Conservation (phyloP, 2,113 vertebrate species). For the Passer domesticus region DNA sequence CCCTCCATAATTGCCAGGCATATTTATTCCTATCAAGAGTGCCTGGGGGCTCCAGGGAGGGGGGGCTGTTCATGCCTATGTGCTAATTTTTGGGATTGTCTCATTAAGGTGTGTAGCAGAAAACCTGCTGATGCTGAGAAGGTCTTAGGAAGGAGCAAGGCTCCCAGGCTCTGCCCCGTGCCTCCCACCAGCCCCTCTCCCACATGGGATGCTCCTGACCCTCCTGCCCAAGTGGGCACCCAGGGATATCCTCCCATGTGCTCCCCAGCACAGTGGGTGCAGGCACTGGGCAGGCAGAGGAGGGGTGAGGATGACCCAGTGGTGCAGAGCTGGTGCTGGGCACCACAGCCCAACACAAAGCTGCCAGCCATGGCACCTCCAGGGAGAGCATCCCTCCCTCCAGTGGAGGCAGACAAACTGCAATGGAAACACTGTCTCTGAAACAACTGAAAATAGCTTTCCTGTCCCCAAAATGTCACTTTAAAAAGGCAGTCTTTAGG, state of each 20-base stretch:
- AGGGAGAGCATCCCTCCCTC: background rate
- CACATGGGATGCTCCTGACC: background rate
- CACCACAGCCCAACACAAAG: background rate
- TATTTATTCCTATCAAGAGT: background rate
- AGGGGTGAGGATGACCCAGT: background rate
- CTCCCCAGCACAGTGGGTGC: background rate
- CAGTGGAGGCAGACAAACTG: background rate
- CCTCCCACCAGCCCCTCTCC: background rate
- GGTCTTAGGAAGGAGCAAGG: background rate
- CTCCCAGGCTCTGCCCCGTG: background rate
- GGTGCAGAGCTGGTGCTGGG: background rate
- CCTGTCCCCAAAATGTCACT: slow-evolving; percentile 58
- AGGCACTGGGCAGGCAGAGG: background rate
- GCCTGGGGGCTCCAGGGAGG: background rate
- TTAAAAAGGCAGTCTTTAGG: background rate
- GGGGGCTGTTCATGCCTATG: background rate
- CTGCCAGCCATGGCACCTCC: background rate
- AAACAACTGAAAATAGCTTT: slow-evolving; percentile 47
- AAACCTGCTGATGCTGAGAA: background rate
- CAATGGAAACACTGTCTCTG: background rate
- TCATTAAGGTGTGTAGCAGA: background rate
- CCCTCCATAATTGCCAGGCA: background rate
- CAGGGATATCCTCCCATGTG: background rate
- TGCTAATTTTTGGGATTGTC: background rate
- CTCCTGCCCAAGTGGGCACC: background rate